Base-by-base conservation (phyloP, 2,113 vertebrate genomes). In the Nycticorax nycticorax region DNA sequence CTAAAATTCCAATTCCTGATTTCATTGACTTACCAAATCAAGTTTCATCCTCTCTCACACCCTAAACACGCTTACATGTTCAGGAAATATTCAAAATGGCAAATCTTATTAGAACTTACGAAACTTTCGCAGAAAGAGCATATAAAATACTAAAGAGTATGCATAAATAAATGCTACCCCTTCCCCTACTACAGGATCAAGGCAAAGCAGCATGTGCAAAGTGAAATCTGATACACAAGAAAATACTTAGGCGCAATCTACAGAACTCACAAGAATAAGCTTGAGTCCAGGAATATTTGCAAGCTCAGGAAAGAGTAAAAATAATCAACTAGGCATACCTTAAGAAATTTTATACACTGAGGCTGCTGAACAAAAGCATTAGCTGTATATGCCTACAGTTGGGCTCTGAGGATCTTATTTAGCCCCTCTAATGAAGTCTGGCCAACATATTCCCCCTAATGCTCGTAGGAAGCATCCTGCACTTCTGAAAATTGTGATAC, bases 311-410 rank as follows among this genome's bases (percentile, higher is more conserved):
- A 85, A 55, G 37, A 80, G 50, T 21, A 3, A 20, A 18, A 52
- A 6, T 56, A 85, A 81, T 64, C 14, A 89, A 4, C 19, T 26
- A 3, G 1, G 3, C 2, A 30, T 16, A 47, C 0, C 2, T 60
- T 35, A 69, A 82, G 22, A 64, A 41, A 64, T 59, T 47, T 56
- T 60, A n/a, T 20, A 41, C 16, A 37, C 30, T 71, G 26, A 50
- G 16, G 33, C 56, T 76, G 66, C 33, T 91, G 59, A 93, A 73
- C 7, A 52, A 45, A 77, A 67, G 13, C 24, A 5, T 75, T 55
- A 26, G 41, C 48, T 5, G 1, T 20, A 4, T 9, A 33, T 39
- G 32, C 24, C 37, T 37, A 28, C 2, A 18, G 20, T 0, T 35
- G 41, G 53, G 32, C n/a, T 35, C 43, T 48, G 9, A 30, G 43